Conservation (phyloP, 2,888 invertebrate species). For the Smittia aterrima region DNA sequence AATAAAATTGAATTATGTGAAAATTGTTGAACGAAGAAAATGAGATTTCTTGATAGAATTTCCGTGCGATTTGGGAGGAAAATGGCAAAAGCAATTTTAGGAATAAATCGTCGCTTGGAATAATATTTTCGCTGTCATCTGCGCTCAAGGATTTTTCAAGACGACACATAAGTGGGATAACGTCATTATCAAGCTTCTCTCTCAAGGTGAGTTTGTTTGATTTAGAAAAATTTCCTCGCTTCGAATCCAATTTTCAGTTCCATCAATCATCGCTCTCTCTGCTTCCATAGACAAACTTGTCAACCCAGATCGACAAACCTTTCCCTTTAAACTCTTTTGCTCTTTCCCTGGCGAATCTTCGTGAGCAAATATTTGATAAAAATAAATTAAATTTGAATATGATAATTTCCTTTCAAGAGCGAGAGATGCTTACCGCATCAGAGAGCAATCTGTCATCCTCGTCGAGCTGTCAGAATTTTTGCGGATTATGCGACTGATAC, state of each 20-base stretch:
- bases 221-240: too few species aligned
- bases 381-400: slow-evolving; percentile 35
- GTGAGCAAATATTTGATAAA: slow-evolving; percentile 37
- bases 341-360: not conserved
- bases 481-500: slow-evolving; percentile 38
- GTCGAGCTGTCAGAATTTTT: slow-evolving; percentile 33
- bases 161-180: slow-evolving; percentile 8
- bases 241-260: slow-evolving; percentile 35
- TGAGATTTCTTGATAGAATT: slow-evolving; percentile 36
- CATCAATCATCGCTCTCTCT: slow-evolving; percentile 15
- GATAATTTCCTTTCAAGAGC: not conserved
- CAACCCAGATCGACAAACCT: not conserved
- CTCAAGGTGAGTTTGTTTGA: slow-evolving; percentile 20
- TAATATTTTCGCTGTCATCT: slow-evolving; percentile 17
- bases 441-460: slow-evolving; percentile 30
- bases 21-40: slow-evolving; percentile 41
- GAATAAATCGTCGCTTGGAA: slow-evolving; percentile 33
- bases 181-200: not conserved
- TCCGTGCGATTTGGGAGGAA: slow-evolving; percentile 4
- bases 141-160: not conserved
- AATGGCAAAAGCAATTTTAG: slow-evolving; percentile 19
- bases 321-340: too few species aligned
- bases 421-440: slow-evolving; percentile 22
- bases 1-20: slow-evolving; percentile 42
- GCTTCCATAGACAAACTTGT: not conserved